Evolutionary conservation across 1,140 invertebrate species (phyloP).

Genomic region (Orchesella cincta): DNA sequence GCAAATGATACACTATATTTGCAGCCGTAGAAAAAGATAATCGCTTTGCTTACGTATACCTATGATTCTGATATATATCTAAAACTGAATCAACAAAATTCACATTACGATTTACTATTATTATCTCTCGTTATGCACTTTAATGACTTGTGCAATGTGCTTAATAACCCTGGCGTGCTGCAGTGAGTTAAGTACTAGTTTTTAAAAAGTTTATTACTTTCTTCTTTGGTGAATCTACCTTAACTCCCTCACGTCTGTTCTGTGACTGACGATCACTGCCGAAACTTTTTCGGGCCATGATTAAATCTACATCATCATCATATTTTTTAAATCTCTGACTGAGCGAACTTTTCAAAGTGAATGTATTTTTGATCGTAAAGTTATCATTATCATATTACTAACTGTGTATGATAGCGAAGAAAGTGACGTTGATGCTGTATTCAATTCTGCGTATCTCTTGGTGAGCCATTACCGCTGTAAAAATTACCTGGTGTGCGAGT

Average conservation of each 20-base stretch:
- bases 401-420: not conserved
- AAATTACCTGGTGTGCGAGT: not conserved
- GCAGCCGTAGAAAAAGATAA: too few relatives aligned
- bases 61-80: too few relatives aligned
- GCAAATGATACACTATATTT: too few relatives aligned
- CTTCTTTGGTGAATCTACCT: not conserved
- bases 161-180: too few relatives aligned
- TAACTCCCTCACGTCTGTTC: conserved; percentile 1
- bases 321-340: too few relatives aligned
- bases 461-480: conserved; percentile 22
- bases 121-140: not conserved
- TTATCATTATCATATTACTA: not conserved
- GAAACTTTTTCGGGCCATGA: conserved; percentile 2
- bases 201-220: conserved; percentile 1
- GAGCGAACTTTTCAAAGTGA: too few relatives aligned
- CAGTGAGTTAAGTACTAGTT: not conserved
- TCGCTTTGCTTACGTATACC: too few relatives aligned
- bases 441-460: not conserved
- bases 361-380: not conserved
- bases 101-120: too few relatives aligned
- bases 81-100: too few relatives aligned
- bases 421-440: conserved; percentile 11
- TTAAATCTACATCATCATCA: conserved; percentile 23
- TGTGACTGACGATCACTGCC: not conserved
- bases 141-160: not conserved